Evolutionary conservation across 30 jellyfish, hydroid and myxozoan genomes (phyloP).

Genomic region (Catostylus mosaicus): DNA sequence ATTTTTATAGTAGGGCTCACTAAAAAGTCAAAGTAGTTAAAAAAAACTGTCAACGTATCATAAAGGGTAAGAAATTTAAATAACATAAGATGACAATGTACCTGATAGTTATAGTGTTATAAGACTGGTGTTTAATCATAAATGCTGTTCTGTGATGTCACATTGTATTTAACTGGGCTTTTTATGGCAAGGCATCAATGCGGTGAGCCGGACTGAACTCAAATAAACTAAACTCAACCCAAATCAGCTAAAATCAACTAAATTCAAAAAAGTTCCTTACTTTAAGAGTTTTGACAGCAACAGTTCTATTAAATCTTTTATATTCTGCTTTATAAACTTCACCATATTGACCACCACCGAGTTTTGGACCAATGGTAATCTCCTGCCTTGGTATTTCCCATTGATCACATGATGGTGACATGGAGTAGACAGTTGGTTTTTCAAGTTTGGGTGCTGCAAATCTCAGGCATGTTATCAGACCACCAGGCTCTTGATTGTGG

Average conservation of each 20-base stretch:
- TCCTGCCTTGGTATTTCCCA: constrained; percentile 97
- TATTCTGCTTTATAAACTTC: constrained; percentile 96
- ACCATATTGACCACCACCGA: constrained; percentile 98
- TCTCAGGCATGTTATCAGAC: constrained; percentile 84
- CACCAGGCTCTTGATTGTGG: constrained; percentile 94
- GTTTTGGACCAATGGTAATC: constrained; percentile 90
- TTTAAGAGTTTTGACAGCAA: constrained; percentile 95
- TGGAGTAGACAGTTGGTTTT: constrained; percentile 86
- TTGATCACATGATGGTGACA: constrained; percentile 88
- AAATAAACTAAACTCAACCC: too few species aligned
- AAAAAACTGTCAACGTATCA: too few species aligned
- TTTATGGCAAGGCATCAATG: too few species aligned
- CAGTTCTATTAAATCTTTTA: constrained; percentile 84
- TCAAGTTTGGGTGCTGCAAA: constrained; percentile 95
- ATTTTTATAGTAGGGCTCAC: too few species aligned
- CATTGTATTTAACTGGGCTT: too few species aligned
- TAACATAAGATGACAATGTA: not conserved
- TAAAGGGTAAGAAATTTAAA: too few species aligned
- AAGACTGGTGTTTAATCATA: too few species aligned
- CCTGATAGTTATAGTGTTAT: too few species aligned
- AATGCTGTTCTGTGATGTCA: too few species aligned
- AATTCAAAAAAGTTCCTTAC: constrained; percentile 11
- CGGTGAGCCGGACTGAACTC: too few species aligned
- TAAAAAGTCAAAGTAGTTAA: too few species aligned
- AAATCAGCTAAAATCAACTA: too few species aligned